phyloP scores from a whole-genome alignment of 2,113 vertebrate genomes.

The Hypomesus transpacificus region DNA sequence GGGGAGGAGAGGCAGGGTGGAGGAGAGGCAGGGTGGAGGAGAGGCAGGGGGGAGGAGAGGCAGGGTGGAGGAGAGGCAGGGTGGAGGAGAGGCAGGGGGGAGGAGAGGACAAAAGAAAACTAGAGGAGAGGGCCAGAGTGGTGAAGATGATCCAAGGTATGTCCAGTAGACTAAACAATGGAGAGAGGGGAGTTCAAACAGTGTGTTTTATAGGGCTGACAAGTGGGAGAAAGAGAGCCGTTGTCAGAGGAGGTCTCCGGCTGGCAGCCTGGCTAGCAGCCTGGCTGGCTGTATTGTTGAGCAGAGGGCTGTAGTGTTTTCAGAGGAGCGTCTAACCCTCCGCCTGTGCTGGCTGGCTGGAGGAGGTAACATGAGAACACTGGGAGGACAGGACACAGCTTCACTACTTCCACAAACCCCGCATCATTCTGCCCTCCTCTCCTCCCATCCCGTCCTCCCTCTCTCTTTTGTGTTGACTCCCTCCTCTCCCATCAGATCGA shows the following conservation, averaged over 20 bases:
- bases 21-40: slow-evolving; percentile 7
- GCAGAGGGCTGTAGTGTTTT: slow-evolving; percentile 62
- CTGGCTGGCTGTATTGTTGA: slow-evolving; percentile 59
- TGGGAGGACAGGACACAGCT: slow-evolving; percentile 48
- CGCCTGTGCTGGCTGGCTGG: slow-evolving; percentile 56
- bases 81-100: background rate
- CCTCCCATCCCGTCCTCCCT: background rate
- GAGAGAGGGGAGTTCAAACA: slow-evolving; percentile 60
- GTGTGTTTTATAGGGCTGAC: slow-evolving; percentile 55
- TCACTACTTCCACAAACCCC: background rate
- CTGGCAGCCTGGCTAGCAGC: background rate
- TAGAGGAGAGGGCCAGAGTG: slow-evolving; percentile 37
- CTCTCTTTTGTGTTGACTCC: background rate
- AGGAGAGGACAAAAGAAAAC: slow-evolving; percentile 39
- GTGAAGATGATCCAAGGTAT: slow-evolving; percentile 64
- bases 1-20: slow-evolving; percentile 36
- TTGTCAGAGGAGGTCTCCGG: slow-evolving; percentile 54
- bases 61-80: background rate
- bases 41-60: background rate
- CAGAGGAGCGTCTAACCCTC: slow-evolving; percentile 67
- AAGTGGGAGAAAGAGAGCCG: slow-evolving; percentile 52
- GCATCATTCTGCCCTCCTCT: background rate
- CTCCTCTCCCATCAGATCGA: background rate
- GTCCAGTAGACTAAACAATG: slow-evolving; percentile 71
- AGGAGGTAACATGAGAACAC: slow-evolving; percentile 64